phyloP scores from a whole-genome alignment of 1,140 invertebrate genomes.

The Heliconius congener region DNA sequence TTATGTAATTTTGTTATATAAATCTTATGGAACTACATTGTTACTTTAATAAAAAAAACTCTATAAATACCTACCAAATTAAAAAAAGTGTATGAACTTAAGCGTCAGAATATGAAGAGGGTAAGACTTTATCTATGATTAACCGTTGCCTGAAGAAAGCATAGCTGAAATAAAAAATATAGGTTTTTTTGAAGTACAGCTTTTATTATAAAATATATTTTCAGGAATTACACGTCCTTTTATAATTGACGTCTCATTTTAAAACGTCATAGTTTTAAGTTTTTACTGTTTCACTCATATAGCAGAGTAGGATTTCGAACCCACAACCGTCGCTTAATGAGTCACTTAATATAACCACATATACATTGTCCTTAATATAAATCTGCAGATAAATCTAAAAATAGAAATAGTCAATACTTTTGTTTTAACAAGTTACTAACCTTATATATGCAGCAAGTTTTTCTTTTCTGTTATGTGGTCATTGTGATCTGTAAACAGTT shows the following conservation, averaged over 20 bases:
- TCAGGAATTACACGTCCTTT: not conserved
- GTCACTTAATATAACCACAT: no score
- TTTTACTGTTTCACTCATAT: no score
- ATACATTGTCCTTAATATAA: no score
- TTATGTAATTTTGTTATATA: no score
- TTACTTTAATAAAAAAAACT: not conserved
- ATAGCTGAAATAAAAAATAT: not conserved
- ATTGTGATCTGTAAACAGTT: constrained; percentile 14
- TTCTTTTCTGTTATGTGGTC: constrained; percentile 1
- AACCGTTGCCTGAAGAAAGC: not conserved
- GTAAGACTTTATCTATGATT: constrained; percentile 13
- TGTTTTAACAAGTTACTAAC: not conserved
- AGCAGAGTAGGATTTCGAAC: no score
- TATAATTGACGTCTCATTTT: not conserved
- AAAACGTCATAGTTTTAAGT: no score
- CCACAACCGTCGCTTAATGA: no score
- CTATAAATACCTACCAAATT: not conserved
- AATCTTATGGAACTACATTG: no score
- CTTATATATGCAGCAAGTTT: constrained; percentile 14
- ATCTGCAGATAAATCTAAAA: no score
- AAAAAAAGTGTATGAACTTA: not conserved
- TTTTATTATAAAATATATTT: not conserved
- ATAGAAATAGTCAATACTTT: not conserved
- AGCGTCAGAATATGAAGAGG: constrained; percentile 7
- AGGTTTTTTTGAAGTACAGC: not conserved